Evolutionary conservation across 2,797 vertebrate genomes (phyloP).

Genomic region (Chelon auratus): DNA sequence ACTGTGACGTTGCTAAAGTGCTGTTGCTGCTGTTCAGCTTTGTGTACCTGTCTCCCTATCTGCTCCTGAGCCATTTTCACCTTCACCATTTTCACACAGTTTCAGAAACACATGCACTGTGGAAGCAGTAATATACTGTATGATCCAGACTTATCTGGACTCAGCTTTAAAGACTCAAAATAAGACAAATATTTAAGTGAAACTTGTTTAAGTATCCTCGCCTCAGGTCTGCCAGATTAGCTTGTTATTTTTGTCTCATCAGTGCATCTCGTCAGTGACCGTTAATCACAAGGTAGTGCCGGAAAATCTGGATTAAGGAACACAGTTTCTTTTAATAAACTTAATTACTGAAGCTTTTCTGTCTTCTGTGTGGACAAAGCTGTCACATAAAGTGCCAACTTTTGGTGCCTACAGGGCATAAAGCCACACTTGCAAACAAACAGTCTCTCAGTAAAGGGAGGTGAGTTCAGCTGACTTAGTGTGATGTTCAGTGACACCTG

Average conservation of each 20-base stretch:
- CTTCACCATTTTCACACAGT: no score
- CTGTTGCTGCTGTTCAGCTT: conserved; percentile 1
- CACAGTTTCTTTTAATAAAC: background rate
- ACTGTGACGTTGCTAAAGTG: background rate
- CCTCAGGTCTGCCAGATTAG: background rate
- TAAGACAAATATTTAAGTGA: background rate
- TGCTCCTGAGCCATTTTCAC: background rate
- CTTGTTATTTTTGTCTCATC: conserved; percentile 5
- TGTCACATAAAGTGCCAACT: background rate
- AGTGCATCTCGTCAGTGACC: background rate
- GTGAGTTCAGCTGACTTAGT: background rate
- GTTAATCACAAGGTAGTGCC: no score
- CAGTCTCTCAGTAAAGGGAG: background rate
- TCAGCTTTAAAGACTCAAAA: background rate
- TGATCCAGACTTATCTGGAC: background rate
- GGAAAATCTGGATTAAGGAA: background rate
- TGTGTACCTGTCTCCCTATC: background rate
- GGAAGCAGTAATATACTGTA: background rate
- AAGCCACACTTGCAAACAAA: background rate
- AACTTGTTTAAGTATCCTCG: background rate
- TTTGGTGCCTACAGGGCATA: conserved; percentile 7
- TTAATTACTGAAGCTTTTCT: background rate
- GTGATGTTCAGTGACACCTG: conserved; percentile 10
- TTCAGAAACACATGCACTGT: background rate
- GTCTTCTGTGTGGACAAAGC: background rate